Conservation (phyloP, 2,888 invertebrate species). For the Aporophyla nigra region DNA sequence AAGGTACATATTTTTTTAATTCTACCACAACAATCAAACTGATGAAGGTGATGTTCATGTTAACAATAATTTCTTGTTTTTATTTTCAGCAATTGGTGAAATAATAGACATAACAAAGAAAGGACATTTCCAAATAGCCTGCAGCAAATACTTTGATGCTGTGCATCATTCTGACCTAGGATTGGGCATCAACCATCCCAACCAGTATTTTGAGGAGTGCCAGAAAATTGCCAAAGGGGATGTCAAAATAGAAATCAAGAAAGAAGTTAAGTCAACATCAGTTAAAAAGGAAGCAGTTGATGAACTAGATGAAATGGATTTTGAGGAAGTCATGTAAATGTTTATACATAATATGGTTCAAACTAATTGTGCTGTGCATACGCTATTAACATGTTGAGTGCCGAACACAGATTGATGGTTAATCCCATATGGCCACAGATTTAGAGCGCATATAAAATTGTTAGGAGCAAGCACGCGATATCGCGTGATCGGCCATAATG, state of each 20-base stretch:
- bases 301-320: slow-evolving; percentile 82
- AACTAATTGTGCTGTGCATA: not conserved
- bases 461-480: no score
- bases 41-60: not conserved
- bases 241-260: slow-evolving; percentile 80
- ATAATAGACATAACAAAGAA: slow-evolving; percentile 93
- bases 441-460: no score
- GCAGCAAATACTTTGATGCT: slow-evolving; percentile 96
- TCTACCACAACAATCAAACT: not conserved
- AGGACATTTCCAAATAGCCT: slow-evolving; percentile 97
- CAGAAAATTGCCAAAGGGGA: slow-evolving; percentile 89
- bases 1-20: slow-evolving; percentile 84
- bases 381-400: no score
- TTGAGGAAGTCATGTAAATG: slow-evolving; percentile 81
- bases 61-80: not conserved
- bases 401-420: no score
- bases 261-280: slow-evolving; percentile 70
- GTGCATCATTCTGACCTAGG: slow-evolving; percentile 92
- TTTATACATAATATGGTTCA: not conserved
- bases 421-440: no score
- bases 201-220: slow-evolving; percentile 97
- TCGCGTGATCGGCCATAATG: no score
- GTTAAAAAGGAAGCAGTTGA: slow-evolving; percentile 77
- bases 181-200: slow-evolving; percentile 96
- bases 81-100: slow-evolving; percentile 92